phyloP scores from a whole-genome alignment of 2,797 vertebrate genomes.

The Tiaroga cobitis region DNA sequence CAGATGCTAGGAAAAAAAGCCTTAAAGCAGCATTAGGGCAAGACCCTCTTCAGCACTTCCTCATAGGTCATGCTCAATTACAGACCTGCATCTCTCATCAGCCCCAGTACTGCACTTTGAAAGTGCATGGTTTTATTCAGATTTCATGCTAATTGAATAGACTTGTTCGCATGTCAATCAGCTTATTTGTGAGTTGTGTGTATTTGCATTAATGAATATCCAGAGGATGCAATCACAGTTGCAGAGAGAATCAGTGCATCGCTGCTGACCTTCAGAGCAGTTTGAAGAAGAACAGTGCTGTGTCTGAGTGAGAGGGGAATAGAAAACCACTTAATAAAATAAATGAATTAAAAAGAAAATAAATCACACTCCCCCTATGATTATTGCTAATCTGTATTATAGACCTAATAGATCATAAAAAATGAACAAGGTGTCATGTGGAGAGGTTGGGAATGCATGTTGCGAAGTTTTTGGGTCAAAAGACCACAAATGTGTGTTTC shows the following conservation, averaged over 20 bases:
- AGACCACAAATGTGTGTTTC: no score
- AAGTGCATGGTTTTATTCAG: slow-evolving; percentile 72
- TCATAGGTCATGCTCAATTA: slow-evolving; percentile 73
- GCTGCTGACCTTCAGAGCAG: slow-evolving; percentile 44
- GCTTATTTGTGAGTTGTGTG: slow-evolving; percentile 69
- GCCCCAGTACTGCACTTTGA: slow-evolving; percentile 67
- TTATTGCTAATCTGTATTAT: background rate
- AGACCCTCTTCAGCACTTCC: slow-evolving; percentile 47
- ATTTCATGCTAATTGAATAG: slow-evolving; percentile 78
- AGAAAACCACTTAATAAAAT: background rate
- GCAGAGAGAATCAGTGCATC: slow-evolving; percentile 16
- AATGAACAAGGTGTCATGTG: background rate
- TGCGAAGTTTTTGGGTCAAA: background rate
- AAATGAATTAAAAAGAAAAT: background rate
- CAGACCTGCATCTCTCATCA: slow-evolving; percentile 78
- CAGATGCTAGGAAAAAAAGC: slow-evolving; percentile 9
- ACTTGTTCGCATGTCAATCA: slow-evolving; percentile 76
- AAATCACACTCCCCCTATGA: background rate
- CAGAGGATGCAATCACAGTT: slow-evolving; percentile 3
- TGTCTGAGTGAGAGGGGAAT: background rate
- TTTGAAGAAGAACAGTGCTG: background rate
- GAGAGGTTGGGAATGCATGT: background rate
- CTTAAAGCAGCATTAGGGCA: slow-evolving; percentile 34
- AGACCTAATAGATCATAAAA: background rate
- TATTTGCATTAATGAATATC: slow-evolving; percentile 67